These are phyloP conservation scores for Forbesichthys papilliferus DNA, from an alignment of 2,113 vertebrate genomes.

Conservation along the genomic window DNA sequence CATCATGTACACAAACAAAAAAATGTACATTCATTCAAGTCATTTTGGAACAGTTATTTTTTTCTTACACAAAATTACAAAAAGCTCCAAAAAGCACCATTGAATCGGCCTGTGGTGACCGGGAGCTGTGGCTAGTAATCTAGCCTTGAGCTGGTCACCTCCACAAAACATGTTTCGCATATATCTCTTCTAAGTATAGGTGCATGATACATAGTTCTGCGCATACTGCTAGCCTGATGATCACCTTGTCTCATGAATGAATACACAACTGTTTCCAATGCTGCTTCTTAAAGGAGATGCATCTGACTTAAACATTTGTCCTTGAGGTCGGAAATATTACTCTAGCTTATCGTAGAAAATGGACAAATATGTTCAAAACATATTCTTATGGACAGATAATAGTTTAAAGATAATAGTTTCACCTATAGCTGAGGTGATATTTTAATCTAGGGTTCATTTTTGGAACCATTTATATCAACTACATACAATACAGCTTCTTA, in stretches of 20 bases:
- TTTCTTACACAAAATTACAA: constrained; percentile 77
- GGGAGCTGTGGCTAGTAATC: constrained; percentile 39
- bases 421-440: too few relatives aligned
- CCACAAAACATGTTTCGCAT: constrained; percentile 72
- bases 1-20: constrained; percentile 70
- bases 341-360: too few relatives aligned
- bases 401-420: too few relatives aligned
- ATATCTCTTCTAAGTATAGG: constrained; percentile 71
- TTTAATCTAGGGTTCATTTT: too few relatives aligned
- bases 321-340: too few relatives aligned
- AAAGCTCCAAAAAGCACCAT: constrained; percentile 83
- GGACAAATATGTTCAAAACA: too few relatives aligned
- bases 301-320: not conserved
- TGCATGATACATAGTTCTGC: constrained; percentile 63
- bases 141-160: constrained; percentile 62
- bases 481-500: too few relatives aligned
- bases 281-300: not conserved
- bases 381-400: too few relatives aligned
- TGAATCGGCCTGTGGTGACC: constrained; percentile 78
- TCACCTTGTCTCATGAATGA: constrained; percentile 58
- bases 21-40: constrained; percentile 83
- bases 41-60: constrained; percentile 80
- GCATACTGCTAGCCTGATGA: constrained; percentile 52
- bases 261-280: not conserved
- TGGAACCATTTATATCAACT: too few relatives aligned